Evolutionary conservation across 1,140 invertebrate species (phyloP).

Genomic region (Anthonomus grandis): DNA sequence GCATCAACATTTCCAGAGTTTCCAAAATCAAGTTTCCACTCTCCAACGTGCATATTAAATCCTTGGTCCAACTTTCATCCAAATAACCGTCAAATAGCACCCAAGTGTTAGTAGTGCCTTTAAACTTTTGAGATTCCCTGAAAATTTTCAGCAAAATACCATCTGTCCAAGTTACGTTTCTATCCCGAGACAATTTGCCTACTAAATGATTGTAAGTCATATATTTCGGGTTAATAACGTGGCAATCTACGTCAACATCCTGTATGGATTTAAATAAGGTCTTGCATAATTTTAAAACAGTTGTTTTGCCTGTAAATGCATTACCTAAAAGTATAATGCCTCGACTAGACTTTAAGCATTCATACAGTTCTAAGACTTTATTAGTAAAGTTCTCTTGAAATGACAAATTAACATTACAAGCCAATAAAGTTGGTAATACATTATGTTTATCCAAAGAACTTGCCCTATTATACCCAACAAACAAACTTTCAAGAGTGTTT

Average conservation of each 20-base stretch:
- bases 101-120: constrained; percentile 66
- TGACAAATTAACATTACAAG: too few species aligned
- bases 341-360: constrained; percentile 77
- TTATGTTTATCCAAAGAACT: too few species aligned
- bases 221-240: constrained; percentile 85
- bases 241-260: constrained; percentile 44
- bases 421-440: too few species aligned
- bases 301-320: constrained; percentile 67
- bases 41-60: constrained; percentile 82
- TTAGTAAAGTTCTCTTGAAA: constrained; percentile 62
- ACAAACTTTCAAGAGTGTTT: too few species aligned
- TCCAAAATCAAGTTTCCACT: constrained; percentile 72
- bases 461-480: too few species aligned
- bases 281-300: constrained; percentile 26
- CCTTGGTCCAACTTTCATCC: constrained; percentile 90
- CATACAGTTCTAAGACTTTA: constrained; percentile 67
- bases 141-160: constrained; percentile 75
- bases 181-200: constrained; percentile 78
- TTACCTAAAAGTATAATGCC: constrained; percentile 79
- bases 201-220: constrained; percentile 85
- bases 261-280: constrained; percentile 8
- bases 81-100: constrained; percentile 83
- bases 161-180: constrained; percentile 76
- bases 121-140: constrained; percentile 60
- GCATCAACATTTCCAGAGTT: constrained; percentile 75